A percentile compares a stretch with the other conserved stretches of the same genome.
These are phyloP conservation scores for Drosophila putrida DNA, from an alignment of 2,888 invertebrate species.

Conservation along the genomic window DNA sequence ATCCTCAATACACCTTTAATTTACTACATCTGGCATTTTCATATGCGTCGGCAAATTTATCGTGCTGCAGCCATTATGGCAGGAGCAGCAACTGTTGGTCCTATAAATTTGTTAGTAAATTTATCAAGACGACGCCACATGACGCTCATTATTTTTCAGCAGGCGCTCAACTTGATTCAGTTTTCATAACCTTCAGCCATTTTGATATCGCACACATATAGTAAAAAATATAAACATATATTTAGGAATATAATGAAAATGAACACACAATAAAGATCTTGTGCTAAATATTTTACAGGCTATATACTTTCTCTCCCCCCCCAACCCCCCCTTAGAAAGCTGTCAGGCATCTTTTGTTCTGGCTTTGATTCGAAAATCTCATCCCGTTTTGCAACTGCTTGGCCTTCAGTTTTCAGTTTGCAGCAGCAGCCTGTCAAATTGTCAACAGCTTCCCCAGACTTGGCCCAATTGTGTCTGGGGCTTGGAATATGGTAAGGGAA, in stretches of 20 bases:
- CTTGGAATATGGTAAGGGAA: slow-evolving; percentile 4
- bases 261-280: slow-evolving; percentile 47
- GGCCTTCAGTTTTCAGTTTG: slow-evolving; percentile 20
- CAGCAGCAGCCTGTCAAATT: slow-evolving; percentile 52
- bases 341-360: slow-evolving; percentile 55
- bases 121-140: slow-evolving; percentile 71
- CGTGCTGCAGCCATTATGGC: slow-evolving; percentile 42
- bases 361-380: slow-evolving; percentile 49
- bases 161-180: slow-evolving; percentile 27
- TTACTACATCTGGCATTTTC: neutral
- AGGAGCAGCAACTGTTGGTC: slow-evolving; percentile 70
- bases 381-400: slow-evolving; percentile 24
- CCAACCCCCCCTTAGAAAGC: slow-evolving; percentile 16
- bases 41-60: slow-evolving; percentile 63
- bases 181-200: slow-evolving; percentile 9
- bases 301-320: neutral
- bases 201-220: slow-evolving; percentile 1
- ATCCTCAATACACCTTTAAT: slow-evolving; percentile 11
- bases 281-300: slow-evolving; percentile 69
- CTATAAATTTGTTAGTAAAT: slow-evolving; percentile 66
- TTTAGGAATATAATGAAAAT: slow-evolving; percentile 47
- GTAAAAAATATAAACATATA: slow-evolving; percentile 3
- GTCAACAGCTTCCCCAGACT: slow-evolving; percentile 67
- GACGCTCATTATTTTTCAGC: slow-evolving; percentile 73
- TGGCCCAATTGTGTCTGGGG: slow-evolving; percentile 63